Evolutionary conservation across 1,140 invertebrate species (phyloP), one percentile per base, ranked within the genome.

Genomic region (Drosophila virilis): DNA sequence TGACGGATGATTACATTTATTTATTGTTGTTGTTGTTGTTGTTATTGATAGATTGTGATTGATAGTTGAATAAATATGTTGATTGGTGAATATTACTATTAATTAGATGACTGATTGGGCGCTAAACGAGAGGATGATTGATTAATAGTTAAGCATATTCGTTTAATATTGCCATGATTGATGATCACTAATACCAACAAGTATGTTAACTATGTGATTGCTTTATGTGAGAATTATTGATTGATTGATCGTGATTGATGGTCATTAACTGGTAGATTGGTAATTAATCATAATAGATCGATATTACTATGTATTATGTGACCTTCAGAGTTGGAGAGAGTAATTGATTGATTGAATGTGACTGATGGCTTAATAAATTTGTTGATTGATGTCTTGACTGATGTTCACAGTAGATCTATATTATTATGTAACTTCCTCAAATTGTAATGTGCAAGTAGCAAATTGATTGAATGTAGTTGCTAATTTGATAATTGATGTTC

Each of bases 221-320:
- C 22, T 22, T 22, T 17, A 17, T 17, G 17, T 17, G 1, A 1
- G 1, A 22, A 22, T 22, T 22, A 22, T 22, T 22, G 4, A 22
- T 22, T 64, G 51, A 70, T 70, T 70, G 58, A 62, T 46, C 28
- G n/a, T 38, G 38, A 61, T 61, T 69, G 33, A 57, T 5, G 22
- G 22, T 4, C 4, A 3, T 2, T 22, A 22, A 13, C 28, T 51
- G 4, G 6, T n/a, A 1, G 7, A 10, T 22, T 15, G 15, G 6
- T 2, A 1, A n/a, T n/a, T 4, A 5, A 28, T 12, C 9, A 6
- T 2, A 12, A 17, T 3, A 22, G 22, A 4, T 22, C 1, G 4
- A 22, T 22, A 22, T 22, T 22, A 22, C 6, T 7, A 43, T 12
- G 15, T 48, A 48, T 48, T 28, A 48, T 48, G 22, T 6, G 17